Evolutionary conservation across 2,888 invertebrate genomes (phyloP).

Genomic region (Euproctis similis): DNA sequence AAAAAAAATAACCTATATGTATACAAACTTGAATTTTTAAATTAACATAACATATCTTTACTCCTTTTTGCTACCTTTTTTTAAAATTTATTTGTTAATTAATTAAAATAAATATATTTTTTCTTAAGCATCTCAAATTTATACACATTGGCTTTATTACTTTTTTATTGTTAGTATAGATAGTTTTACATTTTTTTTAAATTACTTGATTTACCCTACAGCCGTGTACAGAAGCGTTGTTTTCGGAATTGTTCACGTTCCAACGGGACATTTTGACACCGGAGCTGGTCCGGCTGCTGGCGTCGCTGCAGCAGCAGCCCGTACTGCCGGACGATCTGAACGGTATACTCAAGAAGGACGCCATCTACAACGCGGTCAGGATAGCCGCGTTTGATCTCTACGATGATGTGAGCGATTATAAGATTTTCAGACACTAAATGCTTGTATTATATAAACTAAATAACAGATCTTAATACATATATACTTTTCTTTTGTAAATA

Average conservation of each 20-base stretch:
- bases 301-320: constrained; percentile 80
- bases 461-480: too few species aligned
- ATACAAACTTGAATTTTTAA: too few species aligned
- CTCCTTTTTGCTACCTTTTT: too few species aligned
- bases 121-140: too few species aligned
- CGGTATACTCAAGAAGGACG: constrained; percentile 91
- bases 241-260: constrained; percentile 88
- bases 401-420: constrained; percentile 84
- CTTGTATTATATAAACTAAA: too few species aligned
- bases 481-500: too few species aligned
- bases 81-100: too few species aligned
- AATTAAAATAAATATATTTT: too few species aligned
- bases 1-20: too few species aligned
- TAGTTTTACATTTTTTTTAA: too few species aligned
- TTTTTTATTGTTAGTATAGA: background rate
- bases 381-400: constrained; percentile 92
- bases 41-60: too few species aligned
- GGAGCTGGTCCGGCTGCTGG: constrained; percentile 83
- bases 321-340: constrained; percentile 83
- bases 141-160: too few species aligned
- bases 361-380: constrained; percentile 94
- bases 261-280: constrained; percentile 79
- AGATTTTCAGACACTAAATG: background rate
- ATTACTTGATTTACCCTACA: constrained; percentile 43
- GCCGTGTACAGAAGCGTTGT: constrained; percentile 92